A percentile compares a stretch with the other conserved stretches of the same genome.
Evolutionary conservation across 2,888 invertebrate species (phyloP).

Genomic region (Scrobipalpa atriplicella): DNA sequence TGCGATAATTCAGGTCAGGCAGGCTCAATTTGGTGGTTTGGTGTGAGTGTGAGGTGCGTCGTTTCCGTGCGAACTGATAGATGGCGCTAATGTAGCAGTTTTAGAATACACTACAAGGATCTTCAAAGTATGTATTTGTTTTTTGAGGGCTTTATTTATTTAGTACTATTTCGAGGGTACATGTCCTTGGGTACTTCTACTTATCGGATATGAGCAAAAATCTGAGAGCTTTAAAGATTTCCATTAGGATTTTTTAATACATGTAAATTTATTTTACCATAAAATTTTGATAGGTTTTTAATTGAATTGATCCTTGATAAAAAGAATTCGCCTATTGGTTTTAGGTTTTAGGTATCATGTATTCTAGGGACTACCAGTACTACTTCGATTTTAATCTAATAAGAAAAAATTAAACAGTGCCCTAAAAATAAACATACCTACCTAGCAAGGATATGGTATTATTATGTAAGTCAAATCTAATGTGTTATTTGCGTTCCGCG

Average conservation of each 20-base stretch:
- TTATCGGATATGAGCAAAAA: not conserved
- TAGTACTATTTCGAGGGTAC: not conserved
- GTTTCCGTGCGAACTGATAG: not conserved
- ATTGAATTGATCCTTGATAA: too few relatives aligned
- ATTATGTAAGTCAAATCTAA: not conserved
- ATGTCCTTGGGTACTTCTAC: not conserved
- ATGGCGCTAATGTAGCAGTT: not conserved
- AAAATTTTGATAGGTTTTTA: too few relatives aligned
- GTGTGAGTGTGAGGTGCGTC: not conserved
- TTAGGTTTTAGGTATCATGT: too few relatives aligned
- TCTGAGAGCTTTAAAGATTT: too few relatives aligned
- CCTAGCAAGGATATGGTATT: not conserved
- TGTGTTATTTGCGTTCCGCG: conserved; percentile 14
- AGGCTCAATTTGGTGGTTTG: not conserved
- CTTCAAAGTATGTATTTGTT: conserved; percentile 2
- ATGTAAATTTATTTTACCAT: too few relatives aligned
- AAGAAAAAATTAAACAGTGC: not conserved
- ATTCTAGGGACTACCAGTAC: too few relatives aligned
- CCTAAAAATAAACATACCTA: not conserved
- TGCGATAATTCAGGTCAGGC: not conserved
- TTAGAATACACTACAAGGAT: not conserved
- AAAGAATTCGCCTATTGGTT: too few relatives aligned
- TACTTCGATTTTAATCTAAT: not conserved
- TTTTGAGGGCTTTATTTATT: conserved; percentile 2
- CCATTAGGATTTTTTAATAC: too few relatives aligned